A percentile compares a stretch with the other conserved stretches of the same genome.
Evolutionary conservation across 2,797 vertebrate species (phyloP).

Genomic region (Garrulus glandarius): DNA sequence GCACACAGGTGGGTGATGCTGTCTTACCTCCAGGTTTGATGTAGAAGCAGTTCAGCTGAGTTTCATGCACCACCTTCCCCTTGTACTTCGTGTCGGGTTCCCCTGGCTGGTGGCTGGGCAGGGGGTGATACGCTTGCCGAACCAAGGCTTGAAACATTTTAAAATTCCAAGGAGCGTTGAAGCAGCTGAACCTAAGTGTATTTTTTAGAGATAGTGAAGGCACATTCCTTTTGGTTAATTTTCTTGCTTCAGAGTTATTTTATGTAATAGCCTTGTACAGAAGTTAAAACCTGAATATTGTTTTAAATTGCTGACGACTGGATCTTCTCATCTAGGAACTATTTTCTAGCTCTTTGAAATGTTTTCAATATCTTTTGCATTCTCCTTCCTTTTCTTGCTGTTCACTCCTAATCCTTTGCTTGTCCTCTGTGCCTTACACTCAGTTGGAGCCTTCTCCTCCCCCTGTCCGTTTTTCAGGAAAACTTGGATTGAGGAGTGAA

Average conservation of each 20-base stretch:
- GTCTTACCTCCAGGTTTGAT: conserved; percentile 90
- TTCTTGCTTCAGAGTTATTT: background rate
- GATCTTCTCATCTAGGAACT: background rate
- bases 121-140: conserved; percentile 68
- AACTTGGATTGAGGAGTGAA: conserved; percentile 69
- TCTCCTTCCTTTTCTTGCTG: background rate
- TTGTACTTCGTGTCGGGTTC: conserved; percentile 83
- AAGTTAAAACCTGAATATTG: background rate
- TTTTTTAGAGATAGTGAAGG: background rate
- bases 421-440: background rate
- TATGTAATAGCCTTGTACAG: background rate
- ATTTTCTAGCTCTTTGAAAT: background rate
- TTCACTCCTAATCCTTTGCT: conserved; percentile 13
- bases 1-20: background rate
- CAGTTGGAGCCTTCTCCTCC: conserved; percentile 21
- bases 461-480: conserved; percentile 64
- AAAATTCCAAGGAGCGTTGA: background rate
- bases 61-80: conserved; percentile 87
- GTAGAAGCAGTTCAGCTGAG: conserved; percentile 84
- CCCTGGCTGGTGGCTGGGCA: conserved; percentile 72
- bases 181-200: background rate
- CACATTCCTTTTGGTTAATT: background rate
- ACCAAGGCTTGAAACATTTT: conserved; percentile 77
- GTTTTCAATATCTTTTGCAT: background rate
- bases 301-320: background rate